Evolutionary conservation across 2,113 vertebrate genomes (phyloP).

Genomic region (Phycodurus eques): DNA sequence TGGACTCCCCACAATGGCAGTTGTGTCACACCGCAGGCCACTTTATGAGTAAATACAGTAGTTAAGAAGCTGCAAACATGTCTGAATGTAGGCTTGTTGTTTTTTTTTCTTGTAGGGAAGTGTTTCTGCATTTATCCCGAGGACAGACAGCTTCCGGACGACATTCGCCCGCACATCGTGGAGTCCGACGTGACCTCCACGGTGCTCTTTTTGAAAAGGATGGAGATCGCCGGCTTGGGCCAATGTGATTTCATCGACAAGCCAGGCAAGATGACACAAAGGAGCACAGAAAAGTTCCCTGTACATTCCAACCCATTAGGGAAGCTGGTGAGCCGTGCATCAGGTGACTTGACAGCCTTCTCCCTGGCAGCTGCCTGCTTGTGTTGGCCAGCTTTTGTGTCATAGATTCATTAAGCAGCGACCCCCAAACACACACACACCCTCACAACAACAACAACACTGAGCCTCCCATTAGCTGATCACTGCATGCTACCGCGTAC

Average conservation of each 20-base stretch:
- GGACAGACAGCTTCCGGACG: conserved; percentile 60
- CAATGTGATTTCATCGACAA: conserved; percentile 82
- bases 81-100: too few species aligned
- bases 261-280: too few species aligned
- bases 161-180: conserved; percentile 70
- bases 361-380: conserved; percentile 33
- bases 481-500: conserved; percentile 2
- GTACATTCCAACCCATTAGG: conserved; percentile 56
- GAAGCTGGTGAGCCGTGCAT: conserved; percentile 62
- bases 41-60: too few species aligned
- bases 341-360: conserved; percentile 59
- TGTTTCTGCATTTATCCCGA: conserved; percentile 86
- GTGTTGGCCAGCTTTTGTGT: conserved; percentile 44
- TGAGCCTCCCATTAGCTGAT: conserved; percentile 47
- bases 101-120: conserved; percentile 73
- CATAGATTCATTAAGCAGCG: conserved; percentile 38
- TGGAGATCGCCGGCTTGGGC: conserved; percentile 82
- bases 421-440: neutral
- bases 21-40: too few species aligned
- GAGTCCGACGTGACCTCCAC: conserved; percentile 81
- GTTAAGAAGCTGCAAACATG: too few species aligned
- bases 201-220: conserved; percentile 86
- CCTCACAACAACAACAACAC: conserved; percentile 8
- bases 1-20: too few species aligned
- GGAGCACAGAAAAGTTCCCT: too few species aligned